Evolutionary conservation across 2,113 vertebrate species (phyloP).

Genomic region (Rostratula benghalensis): DNA sequence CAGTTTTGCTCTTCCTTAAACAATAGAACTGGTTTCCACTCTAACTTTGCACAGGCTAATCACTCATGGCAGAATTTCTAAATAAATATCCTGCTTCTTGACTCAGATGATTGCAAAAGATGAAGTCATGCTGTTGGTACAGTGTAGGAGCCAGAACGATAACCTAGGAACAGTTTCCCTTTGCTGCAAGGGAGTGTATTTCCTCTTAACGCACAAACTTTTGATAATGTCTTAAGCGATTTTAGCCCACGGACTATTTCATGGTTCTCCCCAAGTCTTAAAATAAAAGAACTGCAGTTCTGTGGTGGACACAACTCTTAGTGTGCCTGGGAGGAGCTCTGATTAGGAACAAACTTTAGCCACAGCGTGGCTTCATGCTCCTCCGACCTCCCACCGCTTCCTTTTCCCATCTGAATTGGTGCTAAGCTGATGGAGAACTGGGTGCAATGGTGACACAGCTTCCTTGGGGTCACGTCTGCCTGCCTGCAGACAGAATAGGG

Average conservation of each 20-base stretch:
- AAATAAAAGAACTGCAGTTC: background rate
- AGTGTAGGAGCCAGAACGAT: background rate
- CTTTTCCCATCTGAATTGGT: background rate
- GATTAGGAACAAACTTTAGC: background rate
- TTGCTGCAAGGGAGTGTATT: background rate
- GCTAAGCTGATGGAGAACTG: background rate
- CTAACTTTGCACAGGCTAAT: background rate
- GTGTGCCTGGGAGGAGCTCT: background rate
- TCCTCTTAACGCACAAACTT: background rate
- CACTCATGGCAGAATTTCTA: background rate
- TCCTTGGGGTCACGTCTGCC: background rate
- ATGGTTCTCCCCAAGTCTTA: background rate
- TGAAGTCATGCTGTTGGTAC: constrained; percentile 32
- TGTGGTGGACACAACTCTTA: background rate
- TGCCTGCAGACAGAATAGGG: background rate
- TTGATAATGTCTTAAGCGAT: background rate
- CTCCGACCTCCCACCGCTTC: background rate
- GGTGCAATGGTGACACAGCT: background rate
- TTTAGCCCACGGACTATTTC: background rate
- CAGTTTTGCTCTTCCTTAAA: constrained; percentile 9
- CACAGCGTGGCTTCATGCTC: background rate
- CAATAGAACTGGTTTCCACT: constrained; percentile 5
- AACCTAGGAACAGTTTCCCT: background rate
- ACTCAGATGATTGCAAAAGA: constrained; percentile 30
- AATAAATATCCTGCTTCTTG: constrained; percentile 32